phyloP scores from a whole-genome alignment of 2,113 vertebrate genomes.

The Callaeas wilsoni region DNA sequence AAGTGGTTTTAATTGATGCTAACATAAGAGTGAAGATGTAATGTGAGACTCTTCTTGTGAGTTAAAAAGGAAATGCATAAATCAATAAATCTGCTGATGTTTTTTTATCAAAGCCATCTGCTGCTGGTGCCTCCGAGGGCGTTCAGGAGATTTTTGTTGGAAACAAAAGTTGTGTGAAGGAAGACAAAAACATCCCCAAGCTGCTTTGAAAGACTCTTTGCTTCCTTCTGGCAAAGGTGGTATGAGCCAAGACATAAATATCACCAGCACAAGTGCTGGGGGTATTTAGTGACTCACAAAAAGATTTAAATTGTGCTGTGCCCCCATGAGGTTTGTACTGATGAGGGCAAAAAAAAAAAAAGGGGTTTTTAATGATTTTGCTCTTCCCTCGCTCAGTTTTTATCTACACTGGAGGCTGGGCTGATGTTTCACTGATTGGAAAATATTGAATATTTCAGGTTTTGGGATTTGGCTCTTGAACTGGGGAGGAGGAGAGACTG shows the following conservation, averaged over 20 bases:
- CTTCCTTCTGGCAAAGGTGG: neutral
- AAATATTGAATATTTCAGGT: neutral
- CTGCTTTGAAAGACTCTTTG: neutral
- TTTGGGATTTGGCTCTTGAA: neutral
- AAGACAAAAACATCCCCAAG: neutral
- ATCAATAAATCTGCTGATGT: slow-evolving; percentile 31
- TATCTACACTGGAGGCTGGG: neutral
- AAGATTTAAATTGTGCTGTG: neutral
- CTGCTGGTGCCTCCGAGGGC: neutral
- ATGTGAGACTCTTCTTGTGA: neutral
- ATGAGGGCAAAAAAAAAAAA: rapidly evolving
- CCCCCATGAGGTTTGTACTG: neutral
- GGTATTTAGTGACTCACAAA: neutral
- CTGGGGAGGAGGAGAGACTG: neutral
- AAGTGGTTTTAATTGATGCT: neutral
- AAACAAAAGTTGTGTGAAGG: neutral
- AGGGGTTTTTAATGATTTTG: neutral
- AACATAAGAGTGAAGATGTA: neutral
- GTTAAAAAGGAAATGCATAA: slow-evolving; percentile 43
- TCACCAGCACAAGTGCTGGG: neutral
- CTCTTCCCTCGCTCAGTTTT: neutral
- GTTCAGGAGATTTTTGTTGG: neutral
- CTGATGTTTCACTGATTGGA: neutral
- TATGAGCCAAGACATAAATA: neutral
- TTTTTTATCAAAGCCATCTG: neutral